Evolutionary conservation across 2,113 vertebrate genomes (phyloP), one percentile per base, ranked within the genome.

Genomic region (Dasyornis broadbenti): DNA sequence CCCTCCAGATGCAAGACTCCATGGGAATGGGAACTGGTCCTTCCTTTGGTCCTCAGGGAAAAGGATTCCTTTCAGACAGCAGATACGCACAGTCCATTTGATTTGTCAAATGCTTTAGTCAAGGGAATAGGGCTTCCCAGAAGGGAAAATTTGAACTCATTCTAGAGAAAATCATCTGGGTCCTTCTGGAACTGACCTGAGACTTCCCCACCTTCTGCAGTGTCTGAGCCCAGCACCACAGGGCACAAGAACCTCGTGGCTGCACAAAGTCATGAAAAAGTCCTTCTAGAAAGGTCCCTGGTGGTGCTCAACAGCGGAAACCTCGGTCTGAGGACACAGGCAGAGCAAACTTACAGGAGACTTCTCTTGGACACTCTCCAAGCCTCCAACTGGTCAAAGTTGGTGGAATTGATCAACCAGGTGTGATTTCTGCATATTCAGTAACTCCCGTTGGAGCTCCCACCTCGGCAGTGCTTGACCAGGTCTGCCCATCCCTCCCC

Each of bases 201-300:
- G 65, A 40, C 37, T 61, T 82, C 8, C 28, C 15, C 26, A 14
- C 8, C 40, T 23, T 61, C 45, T 30, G 33, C 72, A 47, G 60
- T 5, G 8, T 24, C 75, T 69, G 28, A 47, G 33, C 13, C 12
- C 23, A 47, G 8, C 22, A 28, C 27, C 28, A 35, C 0, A 0
- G 18, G 8, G 39, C 49, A 57, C 11, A 57, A 52, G 45, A 40
- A 54, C 14, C 23, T 6, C 1, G 24, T 22, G 45, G 21, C 40
- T 72, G 18, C 31, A 40, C 28, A 42, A 20, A 8, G 12, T 42
- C 28, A 24, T 40, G 37, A 11, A 59, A 28, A 65, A 42, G 22
- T 35, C 47, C 37, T 90, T 76, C 85, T 27, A 6, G 18, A 7
- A 30, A 61, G 37, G 37, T 49, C 11, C 22, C 28, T 79, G 53